phyloP scores from a whole-genome alignment of 2,888 invertebrate genomes.

The Euzophera pinguis region DNA sequence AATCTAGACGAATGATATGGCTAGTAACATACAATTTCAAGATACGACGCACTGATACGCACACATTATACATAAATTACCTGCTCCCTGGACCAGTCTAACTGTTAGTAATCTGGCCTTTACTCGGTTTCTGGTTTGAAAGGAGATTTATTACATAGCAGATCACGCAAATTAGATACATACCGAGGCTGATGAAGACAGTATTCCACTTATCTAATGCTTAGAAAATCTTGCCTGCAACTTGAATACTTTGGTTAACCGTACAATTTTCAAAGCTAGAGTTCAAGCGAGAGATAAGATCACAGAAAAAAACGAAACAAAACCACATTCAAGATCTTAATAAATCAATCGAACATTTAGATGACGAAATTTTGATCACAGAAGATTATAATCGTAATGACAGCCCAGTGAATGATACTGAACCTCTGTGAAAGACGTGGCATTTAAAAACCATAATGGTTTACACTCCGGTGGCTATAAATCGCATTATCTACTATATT shows the following conservation, averaged over 20 bases:
- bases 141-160: conserved; percentile 3
- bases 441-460: conserved; percentile 19
- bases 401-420: background rate
- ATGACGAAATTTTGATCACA: background rate
- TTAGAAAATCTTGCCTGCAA: no score
- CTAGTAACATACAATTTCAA: conserved; percentile 15
- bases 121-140: conserved; percentile 10
- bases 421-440: conserved; percentile 19
- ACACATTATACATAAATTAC: conserved; percentile 17
- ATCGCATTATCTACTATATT: conserved; percentile 4
- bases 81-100: conserved; percentile 14
- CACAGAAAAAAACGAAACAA: background rate
- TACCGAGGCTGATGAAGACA: no score
- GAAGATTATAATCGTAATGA: conserved; percentile 6
- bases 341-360: background rate
- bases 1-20: conserved; percentile 1
- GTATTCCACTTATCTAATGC: no score
- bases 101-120: conserved; percentile 20
- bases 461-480: conserved; percentile 5
- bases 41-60: conserved; percentile 19
- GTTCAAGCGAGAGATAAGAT: no score
- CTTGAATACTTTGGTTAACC: no score
- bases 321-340: background rate
- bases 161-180: background rate
- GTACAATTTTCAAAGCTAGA: no score